These are phyloP conservation scores for Phoxinus dragarum DNA, from an alignment of 2,797 vertebrate genomes.

Conservation along the genomic window DNA sequence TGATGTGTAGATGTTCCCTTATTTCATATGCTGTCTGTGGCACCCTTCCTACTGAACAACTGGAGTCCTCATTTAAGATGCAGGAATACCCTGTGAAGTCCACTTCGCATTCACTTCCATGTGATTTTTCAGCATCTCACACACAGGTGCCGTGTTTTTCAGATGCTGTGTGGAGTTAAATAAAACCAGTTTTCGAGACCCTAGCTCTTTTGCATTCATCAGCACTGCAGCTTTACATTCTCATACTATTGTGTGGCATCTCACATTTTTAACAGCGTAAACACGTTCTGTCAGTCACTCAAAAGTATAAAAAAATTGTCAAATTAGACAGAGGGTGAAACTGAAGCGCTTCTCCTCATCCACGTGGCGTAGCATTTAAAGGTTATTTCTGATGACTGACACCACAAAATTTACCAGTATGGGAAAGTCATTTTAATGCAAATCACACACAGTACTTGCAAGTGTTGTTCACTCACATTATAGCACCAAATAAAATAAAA, in stretches of 20 bases:
- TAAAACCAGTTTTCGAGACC: background rate
- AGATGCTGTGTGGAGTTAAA: background rate
- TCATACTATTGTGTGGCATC: conserved; percentile 4
- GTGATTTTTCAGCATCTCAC: background rate
- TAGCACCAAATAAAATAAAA: background rate
- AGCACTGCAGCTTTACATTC: background rate
- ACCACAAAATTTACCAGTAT: background rate
- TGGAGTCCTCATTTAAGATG: background rate
- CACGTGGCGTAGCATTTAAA: conserved; percentile 6
- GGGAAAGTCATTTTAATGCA: background rate
- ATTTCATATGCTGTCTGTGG: background rate
- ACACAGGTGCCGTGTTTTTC: background rate
- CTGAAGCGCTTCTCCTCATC: background rate
- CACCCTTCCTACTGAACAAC: background rate
- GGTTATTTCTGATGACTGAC: conserved; percentile 27
- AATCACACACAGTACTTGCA: background rate
- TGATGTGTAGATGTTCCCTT: background rate
- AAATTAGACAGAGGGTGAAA: conserved; percentile 7
- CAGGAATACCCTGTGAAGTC: background rate
- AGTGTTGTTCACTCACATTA: background rate
- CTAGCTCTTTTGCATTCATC: background rate
- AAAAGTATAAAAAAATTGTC: conserved; percentile 9
- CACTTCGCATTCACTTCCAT: background rate
- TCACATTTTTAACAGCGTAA: conserved; percentile 1
- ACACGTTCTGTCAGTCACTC: background rate